Evolutionary conservation across 2,888 invertebrate species (phyloP), one percentile per base, ranked within the genome.

Genomic region (Slavum lentiscoides): DNA sequence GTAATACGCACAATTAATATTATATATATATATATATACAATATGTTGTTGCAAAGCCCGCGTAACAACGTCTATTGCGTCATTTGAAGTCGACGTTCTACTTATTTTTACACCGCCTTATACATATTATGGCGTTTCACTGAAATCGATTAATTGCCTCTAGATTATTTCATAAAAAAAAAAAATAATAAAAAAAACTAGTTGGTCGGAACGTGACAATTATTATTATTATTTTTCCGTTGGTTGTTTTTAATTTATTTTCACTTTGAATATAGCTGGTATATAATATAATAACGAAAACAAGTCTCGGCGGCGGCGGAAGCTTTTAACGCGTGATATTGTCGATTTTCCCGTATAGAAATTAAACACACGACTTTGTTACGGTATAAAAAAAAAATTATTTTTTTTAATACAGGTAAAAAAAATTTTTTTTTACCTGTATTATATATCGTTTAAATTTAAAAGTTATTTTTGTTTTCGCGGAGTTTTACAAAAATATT

Each of bases 31-130:
- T n/a, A n/a, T n/a, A n/a, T n/a, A n/a, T n/a, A n/a, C n/a, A 43
- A 9, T 9, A 7, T 9, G 6, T 9, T 9, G 43, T 15, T 58
- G 37, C 58, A 66, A 66, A 66, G 55, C 55, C 66, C 1, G 30
- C 30, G 66, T 74, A 74, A 75, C 67, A 67, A 39, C 1, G 4
- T 58, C 8, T 59, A 0, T 76, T 76, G 49, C 75, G 67, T 76
- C 75, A 76, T 68, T 30, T 4, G 59, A 59, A 68, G 75, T 76
- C 17, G 75, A 76, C 49, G 68, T 68, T 76, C 75, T 76, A 68
- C 59, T 76, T 75, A 66, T 76, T 59, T 30, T n/a, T 17, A 17
- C 30, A 13, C 19, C n/a, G 75, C 30, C 75, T 43, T 59, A 49
- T 59, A 76, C 19, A 61, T 61, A 43, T 30, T 30, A 30, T 4